Percentiles rank a stretch among this genome's conserved stretches.
Evolutionary conservation across 2,888 invertebrate species (phyloP).

Genomic region (Agonum fuliginosum): DNA sequence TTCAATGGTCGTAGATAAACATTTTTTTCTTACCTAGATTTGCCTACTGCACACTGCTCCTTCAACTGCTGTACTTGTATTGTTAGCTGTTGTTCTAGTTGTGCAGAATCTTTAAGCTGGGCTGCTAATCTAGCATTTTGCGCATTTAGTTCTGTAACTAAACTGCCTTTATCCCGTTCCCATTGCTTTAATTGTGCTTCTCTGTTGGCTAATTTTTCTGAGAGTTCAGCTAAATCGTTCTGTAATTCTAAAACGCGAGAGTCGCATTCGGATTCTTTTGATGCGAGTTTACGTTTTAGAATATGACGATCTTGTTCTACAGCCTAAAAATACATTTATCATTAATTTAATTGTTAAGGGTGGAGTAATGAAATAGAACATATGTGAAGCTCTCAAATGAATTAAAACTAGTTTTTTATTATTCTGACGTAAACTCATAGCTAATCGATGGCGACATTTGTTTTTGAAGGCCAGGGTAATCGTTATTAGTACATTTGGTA

Average conservation of each 20-base stretch:
- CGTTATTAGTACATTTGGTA: too few species aligned
- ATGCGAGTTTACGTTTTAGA: constrained; percentile 88
- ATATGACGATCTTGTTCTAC: constrained; percentile 95
- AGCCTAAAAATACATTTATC: constrained; percentile 76
- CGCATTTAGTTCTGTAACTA: constrained; percentile 89
- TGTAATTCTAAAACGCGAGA: constrained; percentile 90
- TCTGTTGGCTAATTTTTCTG: constrained; percentile 82
- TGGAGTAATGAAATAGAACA: too few species aligned
- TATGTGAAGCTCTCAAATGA: neutral
- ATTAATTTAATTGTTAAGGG: neutral
- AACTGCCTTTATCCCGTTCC: constrained; percentile 86
- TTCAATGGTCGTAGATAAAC: neutral
- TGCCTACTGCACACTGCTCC: constrained; percentile 89
- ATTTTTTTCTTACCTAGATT: constrained; percentile 80
- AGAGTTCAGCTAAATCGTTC: constrained; percentile 88
- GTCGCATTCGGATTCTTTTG: constrained; percentile 92
- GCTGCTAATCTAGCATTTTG: constrained; percentile 90
- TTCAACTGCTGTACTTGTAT: constrained; percentile 87
- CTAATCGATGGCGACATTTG: neutral
- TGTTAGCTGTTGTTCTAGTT: constrained; percentile 86
- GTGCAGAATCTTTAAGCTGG: constrained; percentile 89
- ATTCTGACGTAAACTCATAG: neutral
- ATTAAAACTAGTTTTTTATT: neutral
- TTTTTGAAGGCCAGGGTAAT: too few species aligned
- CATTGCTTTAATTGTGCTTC: constrained; percentile 78